A percentile compares a stretch with the other conserved stretches of the same genome.
These are phyloP conservation scores for Danaus chrysippus DNA, from an alignment of 2,888 invertebrate genomes.

Conservation along the genomic window DNA sequence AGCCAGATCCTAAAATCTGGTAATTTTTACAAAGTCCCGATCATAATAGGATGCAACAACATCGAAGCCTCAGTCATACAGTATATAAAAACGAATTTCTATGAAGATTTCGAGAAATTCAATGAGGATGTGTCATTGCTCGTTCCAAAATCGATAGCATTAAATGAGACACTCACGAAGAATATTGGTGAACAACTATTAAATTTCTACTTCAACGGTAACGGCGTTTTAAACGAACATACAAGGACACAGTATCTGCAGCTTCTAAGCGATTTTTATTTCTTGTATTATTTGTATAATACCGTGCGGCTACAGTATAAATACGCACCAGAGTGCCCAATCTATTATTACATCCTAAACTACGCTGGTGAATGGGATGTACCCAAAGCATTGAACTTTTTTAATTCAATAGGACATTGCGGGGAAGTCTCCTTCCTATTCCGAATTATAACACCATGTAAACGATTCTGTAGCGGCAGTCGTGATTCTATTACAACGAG, in stretches of 20 bases:
- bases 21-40: constrained; percentile 64
- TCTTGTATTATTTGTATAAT: constrained; percentile 62
- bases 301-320: constrained; percentile 58
- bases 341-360: constrained; percentile 65
- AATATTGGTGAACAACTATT: constrained; percentile 57
- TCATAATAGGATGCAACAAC: constrained; percentile 67
- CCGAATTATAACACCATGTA: constrained; percentile 43
- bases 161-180: constrained; percentile 45
- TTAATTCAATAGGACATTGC: constrained; percentile 59
- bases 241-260: constrained; percentile 62
- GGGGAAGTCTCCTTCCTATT: constrained; percentile 67
- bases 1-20: constrained; percentile 59
- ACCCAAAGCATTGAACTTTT: constrained; percentile 45
- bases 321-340: constrained; percentile 51
- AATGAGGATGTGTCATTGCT: constrained; percentile 54
- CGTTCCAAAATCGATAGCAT: constrained; percentile 55
- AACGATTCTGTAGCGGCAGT: constrained; percentile 50
- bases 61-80: constrained; percentile 56
- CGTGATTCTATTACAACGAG: constrained; percentile 58
- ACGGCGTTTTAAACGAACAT: constrained; percentile 50
- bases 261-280: constrained; percentile 64
- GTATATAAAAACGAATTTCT: constrained; percentile 47
- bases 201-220: constrained; percentile 60
- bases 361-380: constrained; percentile 61
- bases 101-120: constrained; percentile 55